A percentile compares a stretch with the other conserved stretches of the same genome.
These are phyloP conservation scores for Neodiprion fabricii DNA, from an alignment of 1,140 invertebrate species.

Conservation along the genomic window DNA sequence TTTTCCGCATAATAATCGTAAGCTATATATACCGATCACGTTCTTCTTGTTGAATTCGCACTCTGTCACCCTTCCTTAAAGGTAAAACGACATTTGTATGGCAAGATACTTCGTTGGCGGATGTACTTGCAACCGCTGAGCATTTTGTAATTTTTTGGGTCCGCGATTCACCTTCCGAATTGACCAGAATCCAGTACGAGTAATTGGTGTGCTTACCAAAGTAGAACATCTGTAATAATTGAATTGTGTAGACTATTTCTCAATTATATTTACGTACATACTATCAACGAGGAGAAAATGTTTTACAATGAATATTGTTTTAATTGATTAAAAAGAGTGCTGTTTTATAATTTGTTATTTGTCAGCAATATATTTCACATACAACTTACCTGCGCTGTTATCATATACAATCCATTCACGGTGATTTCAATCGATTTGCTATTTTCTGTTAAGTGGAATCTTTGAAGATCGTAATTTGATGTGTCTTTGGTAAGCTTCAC, in stretches of 20 bases:
- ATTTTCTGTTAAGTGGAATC: slow-evolving; percentile 54
- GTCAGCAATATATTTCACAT: background rate
- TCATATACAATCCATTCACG: slow-evolving; percentile 51
- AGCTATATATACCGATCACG: slow-evolving; percentile 39
- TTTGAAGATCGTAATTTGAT: slow-evolving; percentile 47
- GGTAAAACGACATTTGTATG: slow-evolving; percentile 46
- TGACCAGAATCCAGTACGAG: slow-evolving; percentile 53
- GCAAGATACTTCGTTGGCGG: slow-evolving; percentile 48
- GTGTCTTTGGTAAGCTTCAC: slow-evolving; percentile 44
- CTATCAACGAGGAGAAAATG: too few species aligned
- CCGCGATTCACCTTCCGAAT: slow-evolving; percentile 42
- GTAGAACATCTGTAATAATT: slow-evolving; percentile 48
- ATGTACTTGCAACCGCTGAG: slow-evolving; percentile 39
- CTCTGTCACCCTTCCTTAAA: slow-evolving; percentile 45
- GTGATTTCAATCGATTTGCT: slow-evolving; percentile 52
- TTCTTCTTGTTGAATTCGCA: slow-evolving; percentile 51
- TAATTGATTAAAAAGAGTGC: too few species aligned
- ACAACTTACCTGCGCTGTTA: slow-evolving; percentile 50
- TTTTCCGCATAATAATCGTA: too few species aligned
- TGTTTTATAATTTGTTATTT: background rate
- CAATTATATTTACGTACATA: too few species aligned
- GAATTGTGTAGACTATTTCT: background rate
- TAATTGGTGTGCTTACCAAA: slow-evolving; percentile 45
- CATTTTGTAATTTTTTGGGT: slow-evolving; percentile 47
- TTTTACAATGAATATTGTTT: background rate